phyloP scores from a whole-genome alignment of 1,140 invertebrate genomes.

The Plutomurus gul region DNA sequence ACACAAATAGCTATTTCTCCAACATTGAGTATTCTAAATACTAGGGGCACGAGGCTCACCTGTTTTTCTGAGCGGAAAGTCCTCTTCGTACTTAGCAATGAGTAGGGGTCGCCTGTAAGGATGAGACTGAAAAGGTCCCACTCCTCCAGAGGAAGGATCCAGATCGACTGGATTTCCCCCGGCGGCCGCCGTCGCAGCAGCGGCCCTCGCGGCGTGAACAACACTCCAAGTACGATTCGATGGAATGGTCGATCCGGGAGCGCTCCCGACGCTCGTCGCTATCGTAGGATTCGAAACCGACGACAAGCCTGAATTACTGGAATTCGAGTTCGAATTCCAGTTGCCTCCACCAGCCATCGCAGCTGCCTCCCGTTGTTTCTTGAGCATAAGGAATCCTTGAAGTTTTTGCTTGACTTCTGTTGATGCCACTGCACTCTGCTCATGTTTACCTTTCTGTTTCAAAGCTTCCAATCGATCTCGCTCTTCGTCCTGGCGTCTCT shows the following conservation, averaged over 20 bases:
- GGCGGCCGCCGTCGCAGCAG: conserved; percentile 14
- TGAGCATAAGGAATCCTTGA: conserved; percentile 86
- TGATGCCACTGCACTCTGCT: conserved; percentile 92
- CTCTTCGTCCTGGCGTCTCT: conserved; percentile 68
- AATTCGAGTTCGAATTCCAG: conserved; percentile 14
- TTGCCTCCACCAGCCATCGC: conserved; percentile 56
- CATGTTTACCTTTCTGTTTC: conserved; percentile 89
- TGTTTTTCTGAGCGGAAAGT: conserved; percentile 93
- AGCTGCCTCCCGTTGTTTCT: conserved; percentile 79
- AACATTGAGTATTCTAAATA: too few relatives aligned
- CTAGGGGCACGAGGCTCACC: too few relatives aligned
- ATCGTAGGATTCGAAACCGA: conserved; percentile 6
- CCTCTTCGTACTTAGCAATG: conserved; percentile 73
- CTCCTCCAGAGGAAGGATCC: not conserved
- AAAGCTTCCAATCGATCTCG: conserved; percentile 77
- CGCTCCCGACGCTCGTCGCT: conserved; percentile 66
- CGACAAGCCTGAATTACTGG: conserved; percentile 24
- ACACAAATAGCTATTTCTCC: too few relatives aligned
- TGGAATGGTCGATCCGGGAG: conserved; percentile 59
- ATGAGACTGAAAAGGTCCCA: conserved; percentile 53
- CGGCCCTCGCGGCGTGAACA: conserved; percentile 34
- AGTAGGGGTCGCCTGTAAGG: conserved; percentile 61
- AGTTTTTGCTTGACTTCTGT: conserved; percentile 94
- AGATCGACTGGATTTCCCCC: conserved; percentile 24
- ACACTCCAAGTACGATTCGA: conserved; percentile 73